phyloP scores from a whole-genome alignment of 2,113 vertebrate genomes.

The Phyllostomus discolor region DNA sequence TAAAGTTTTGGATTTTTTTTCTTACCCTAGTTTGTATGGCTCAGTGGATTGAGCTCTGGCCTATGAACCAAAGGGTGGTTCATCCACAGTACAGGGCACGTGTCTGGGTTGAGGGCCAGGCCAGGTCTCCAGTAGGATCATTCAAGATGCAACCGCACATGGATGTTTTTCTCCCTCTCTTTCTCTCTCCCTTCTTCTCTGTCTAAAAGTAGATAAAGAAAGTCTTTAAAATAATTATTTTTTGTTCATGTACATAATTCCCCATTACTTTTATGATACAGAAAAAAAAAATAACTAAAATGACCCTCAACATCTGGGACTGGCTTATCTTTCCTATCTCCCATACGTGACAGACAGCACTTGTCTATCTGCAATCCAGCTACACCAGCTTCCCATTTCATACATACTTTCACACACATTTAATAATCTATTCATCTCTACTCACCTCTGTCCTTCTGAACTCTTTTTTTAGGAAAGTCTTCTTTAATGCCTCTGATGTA shows the following conservation, averaged over 20 bases:
- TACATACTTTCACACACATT: too few relatives aligned
- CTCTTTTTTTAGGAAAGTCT: neutral
- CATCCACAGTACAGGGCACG: too few relatives aligned
- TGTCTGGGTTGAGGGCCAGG: too few relatives aligned
- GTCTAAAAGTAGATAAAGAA: too few relatives aligned
- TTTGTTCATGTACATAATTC: neutral
- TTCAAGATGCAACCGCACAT: too few relatives aligned
- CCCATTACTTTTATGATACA: neutral
- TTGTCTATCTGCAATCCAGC: neutral
- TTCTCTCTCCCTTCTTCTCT: too few relatives aligned
- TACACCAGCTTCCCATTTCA: rapidly evolving
- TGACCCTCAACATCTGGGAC: rapidly evolving
- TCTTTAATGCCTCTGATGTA: neutral
- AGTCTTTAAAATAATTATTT: neutral
- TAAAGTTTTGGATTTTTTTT: neutral
- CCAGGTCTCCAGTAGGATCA: too few relatives aligned
- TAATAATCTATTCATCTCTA: neutral
- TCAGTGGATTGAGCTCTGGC: too few relatives aligned
- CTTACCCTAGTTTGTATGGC: too few relatives aligned
- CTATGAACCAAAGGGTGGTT: too few relatives aligned
- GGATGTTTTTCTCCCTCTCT: too few relatives aligned
- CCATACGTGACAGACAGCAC: neutral
- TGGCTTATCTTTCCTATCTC: neutral
- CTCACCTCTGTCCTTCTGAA: neutral
- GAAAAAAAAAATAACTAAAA: neutral